Percentiles rank a stretch among this genome's conserved stretches.
Conservation (phyloP, 2,113 vertebrate genomes). For the Eurystomus gularis region DNA sequence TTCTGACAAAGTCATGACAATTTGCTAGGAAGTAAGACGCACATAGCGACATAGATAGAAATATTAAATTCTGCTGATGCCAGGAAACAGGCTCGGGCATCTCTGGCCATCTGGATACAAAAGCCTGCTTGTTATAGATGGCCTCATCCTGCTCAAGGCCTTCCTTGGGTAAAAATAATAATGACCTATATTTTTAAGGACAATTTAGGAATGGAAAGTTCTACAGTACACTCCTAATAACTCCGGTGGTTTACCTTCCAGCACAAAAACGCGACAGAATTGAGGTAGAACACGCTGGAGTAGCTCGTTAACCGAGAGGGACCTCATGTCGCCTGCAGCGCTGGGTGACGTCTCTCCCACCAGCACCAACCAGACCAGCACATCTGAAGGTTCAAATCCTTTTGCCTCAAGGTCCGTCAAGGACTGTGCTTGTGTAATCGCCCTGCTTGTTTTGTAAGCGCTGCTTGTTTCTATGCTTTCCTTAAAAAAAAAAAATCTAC, state of each 20-base stretch:
- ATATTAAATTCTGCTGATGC: neutral
- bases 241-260: neutral
- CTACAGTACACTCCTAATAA: neutral
- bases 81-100: neutral
- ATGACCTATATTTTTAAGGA: neutral
- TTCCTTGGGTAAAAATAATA: neutral
- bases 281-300: neutral
- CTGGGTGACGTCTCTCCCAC: neutral
- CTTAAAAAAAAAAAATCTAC: neutral
- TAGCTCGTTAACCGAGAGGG: neutral
- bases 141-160: neutral
- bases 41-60: neutral
- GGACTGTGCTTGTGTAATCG: neutral
- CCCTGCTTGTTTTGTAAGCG: neutral
- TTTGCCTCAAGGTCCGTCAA: neutral
- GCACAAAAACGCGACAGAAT: neutral
- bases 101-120: neutral
- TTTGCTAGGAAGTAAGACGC: neutral
- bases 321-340: accelerated
- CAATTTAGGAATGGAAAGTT: neutral
- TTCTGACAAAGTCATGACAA: neutral
- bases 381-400: neutral
- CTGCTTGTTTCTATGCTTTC: neutral
- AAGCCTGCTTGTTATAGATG: accelerated
- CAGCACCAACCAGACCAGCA: neutral